Evolutionary conservation across 2,797 vertebrate species (phyloP), one percentile per base, ranked within the genome.

Genomic region (Urosaurus nigricauda): DNA sequence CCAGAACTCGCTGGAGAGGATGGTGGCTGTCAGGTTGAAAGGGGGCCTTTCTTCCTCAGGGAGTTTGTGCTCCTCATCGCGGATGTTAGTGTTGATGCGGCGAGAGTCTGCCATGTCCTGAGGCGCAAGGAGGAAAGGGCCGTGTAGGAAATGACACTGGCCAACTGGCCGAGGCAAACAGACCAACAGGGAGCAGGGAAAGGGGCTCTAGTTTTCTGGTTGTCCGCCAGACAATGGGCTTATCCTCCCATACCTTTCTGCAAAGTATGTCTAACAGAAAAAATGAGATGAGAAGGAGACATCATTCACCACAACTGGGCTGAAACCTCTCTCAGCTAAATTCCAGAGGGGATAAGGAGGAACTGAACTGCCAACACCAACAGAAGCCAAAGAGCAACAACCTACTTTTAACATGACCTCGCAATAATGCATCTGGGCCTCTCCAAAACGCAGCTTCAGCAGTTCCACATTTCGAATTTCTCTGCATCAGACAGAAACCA

Each of bases 1-100:
- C 99, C 99, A 99, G 96, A 99, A 99, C 97, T 99, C 99, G 0
- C 98, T 98, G 1, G 98, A 99, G 53, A 99, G 96, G 94, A 99
- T 99, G 92, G 99, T 98, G 0, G 98, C 97, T 0, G 98, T 98
- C 0, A 99, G 97, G n/a, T 97, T 95, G 40, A 99, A 97, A 0
- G 97, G 97, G 0, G 98, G 97, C 95, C 96, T 97, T 93, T 99
- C 98, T 83, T 98, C 98, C 84, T 97, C 96, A 0, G 97, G 96
- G 75, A 98, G 97, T 93, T 98, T 97, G 26, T 98, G 97, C 2
- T 99, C 98, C 94, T 99, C 99, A 82, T 99, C 99, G 0, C 97
- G 97, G 74, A 99, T 98, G 96, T 99, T 99, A 82, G 97, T 96
- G 0, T 99, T 99, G 93, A 99, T 99, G 93, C 99, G 97, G 12